Evolutionary conservation across 2,113 vertebrate genomes (phyloP).

Genomic region (Furnarius figulus): DNA sequence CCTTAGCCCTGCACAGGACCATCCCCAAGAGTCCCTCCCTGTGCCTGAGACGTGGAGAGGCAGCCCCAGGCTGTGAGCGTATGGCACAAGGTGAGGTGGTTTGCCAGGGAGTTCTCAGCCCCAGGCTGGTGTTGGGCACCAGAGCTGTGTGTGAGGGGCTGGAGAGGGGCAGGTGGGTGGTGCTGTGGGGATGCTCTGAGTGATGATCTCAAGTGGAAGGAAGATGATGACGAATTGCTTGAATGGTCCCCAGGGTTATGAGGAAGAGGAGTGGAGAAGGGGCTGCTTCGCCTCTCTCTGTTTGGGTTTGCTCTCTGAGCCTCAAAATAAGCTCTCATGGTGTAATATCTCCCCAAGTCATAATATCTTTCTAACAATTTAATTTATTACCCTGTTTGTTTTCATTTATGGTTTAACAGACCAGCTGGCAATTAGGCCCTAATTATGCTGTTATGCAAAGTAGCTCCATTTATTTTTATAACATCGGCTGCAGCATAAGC

Average conservation of each 20-base stretch:
- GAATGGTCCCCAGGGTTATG: background rate
- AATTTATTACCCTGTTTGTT: constrained; percentile 58
- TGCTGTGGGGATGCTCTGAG: background rate
- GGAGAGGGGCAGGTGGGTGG: no score
- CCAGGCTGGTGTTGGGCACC: background rate
- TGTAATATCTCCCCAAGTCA: constrained; percentile 48
- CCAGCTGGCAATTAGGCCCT: constrained; percentile 52
- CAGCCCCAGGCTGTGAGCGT: background rate
- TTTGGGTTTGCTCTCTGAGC: background rate
- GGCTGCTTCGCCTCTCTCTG: background rate
- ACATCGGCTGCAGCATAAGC: background rate
- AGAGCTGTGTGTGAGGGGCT: background rate
- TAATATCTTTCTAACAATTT: constrained; percentile 24
- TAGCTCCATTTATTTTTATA: constrained; percentile 55
- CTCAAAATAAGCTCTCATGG: background rate
- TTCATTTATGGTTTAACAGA: constrained; percentile 53
- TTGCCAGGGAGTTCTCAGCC: background rate
- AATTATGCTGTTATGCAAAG: constrained; percentile 64
- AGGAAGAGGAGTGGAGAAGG: background rate
- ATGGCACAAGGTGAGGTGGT: background rate
- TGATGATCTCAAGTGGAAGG: background rate
- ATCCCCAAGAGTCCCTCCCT: background rate
- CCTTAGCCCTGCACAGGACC: background rate
- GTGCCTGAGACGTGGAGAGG: background rate
- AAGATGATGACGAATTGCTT: background rate